Evolutionary conservation across 1,140 invertebrate genomes (phyloP), one percentile per base, ranked within the genome.

Genomic region (Condylostylus longicornis): DNA sequence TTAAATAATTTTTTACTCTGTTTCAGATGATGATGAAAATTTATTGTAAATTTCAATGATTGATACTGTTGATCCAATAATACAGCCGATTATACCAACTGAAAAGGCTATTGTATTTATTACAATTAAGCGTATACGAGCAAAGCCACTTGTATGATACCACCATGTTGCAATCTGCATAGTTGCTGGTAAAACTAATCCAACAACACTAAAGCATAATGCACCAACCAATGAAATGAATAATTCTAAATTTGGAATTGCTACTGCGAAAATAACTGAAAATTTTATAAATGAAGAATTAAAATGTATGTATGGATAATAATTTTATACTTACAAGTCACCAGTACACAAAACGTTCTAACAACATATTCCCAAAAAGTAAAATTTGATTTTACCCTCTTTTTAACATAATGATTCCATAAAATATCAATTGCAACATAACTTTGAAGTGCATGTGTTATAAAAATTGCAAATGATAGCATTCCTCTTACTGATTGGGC

Each of bases 351-450:
- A 5, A 57, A 2, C 0, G 72, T 67, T 23, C 81, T 63, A 20
- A 81, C 65, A 5, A 70, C 41, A 42, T 74, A 73, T 54, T 85
- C 79, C 35, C 67, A 67, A 2, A 70, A 42, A 2, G 65, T 29
- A 34, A 63, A 54, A 33, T 61, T 56, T 17, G 68, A 64, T 33
- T 67, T 57, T 13, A 78, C 45, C 13, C 63, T 58, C 8, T 74
- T 70, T 12, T 67, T 58, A 19, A 81, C 44, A 49, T 80, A 81
- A 4, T 69, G 74, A 13, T 77, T 74, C 86, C 87, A 93, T 18
- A 91, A 66, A 22, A 96, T 89, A 42, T 83, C 76, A 9, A 93
- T 75, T 0, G 91, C 86, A 2, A 96, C 89, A 61, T 90, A 97
- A 30, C 87, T 80, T 63, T 96, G 90, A n/a, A 96, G 64, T 2